phyloP scores from a whole-genome alignment of 2,113 vertebrate genomes.

The Tylochromis polylepis region DNA sequence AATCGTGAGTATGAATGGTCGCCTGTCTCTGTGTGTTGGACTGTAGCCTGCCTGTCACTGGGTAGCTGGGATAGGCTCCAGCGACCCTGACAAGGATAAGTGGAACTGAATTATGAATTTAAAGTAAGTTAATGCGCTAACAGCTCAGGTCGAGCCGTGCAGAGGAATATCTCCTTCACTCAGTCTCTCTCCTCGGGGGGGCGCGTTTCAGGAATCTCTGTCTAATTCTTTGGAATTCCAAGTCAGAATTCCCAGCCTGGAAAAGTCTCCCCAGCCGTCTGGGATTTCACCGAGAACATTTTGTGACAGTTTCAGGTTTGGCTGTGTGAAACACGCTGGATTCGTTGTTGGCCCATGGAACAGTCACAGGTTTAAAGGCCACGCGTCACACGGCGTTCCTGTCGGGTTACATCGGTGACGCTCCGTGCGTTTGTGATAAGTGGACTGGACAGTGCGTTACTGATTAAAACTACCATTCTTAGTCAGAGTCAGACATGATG shows the following conservation, averaged over 20 bases:
- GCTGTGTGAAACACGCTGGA: neutral
- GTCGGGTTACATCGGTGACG: neutral
- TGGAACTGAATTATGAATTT: neutral
- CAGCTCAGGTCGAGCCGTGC: neutral
- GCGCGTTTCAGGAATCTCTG: neutral
- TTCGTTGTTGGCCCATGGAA: neutral
- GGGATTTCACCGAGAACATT: neutral
- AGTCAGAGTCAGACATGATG: neutral
- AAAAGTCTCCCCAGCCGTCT: slow-evolving; percentile 2
- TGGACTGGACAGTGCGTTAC: neutral
- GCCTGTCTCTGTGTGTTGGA: no score
- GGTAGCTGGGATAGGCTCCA: no score
- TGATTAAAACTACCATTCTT: neutral
- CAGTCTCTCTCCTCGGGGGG: neutral
- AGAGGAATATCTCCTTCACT: neutral
- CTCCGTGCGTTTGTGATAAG: neutral
- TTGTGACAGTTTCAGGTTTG: slow-evolving; percentile 7
- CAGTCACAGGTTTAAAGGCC: neutral
- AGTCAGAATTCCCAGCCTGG: slow-evolving; percentile 11
- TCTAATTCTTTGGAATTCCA: slow-evolving; percentile 7
- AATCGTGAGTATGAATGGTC: no score
- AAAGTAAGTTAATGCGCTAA: neutral
- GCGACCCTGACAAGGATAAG: neutral
- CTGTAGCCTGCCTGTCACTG: no score
- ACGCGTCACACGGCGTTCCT: neutral